Evolutionary conservation across 2,797 vertebrate genomes (phyloP), one percentile per base, ranked within the genome.

Genomic region (Mormyrops attenuatus): DNA sequence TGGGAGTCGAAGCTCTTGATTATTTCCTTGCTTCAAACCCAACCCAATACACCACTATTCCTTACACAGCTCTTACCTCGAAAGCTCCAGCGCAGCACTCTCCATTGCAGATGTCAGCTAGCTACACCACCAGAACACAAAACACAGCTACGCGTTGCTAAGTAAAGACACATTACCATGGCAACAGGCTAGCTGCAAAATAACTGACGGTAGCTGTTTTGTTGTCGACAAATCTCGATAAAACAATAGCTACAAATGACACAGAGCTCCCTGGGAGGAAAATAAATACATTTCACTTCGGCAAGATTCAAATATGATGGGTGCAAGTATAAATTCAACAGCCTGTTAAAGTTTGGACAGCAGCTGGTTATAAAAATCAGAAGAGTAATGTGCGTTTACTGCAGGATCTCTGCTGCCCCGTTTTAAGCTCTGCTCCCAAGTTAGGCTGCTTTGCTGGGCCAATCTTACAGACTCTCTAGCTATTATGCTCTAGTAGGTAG

Each of bases 101-200:
- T 41, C 77, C 41, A 20, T 0, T 82, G 41, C 77, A 82, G 77
- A 82, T 44, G 77, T 47, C 77, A 34, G 77, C 41, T 82, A 82
- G 77, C 77, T 82, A 82, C 41, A 47, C 77, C 41, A 47, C 41
- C 77, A 82, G 41, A 82, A 82, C 77, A 47, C 77, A 9, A 82
- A 47, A 47, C 77, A 49, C 66, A 15, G 84, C 34, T 30, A 52
- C 22, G 8, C 66, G 26, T 73, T 90, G 57, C 86, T 55, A 90
- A 88, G 69, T 60, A 60, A 26, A 60, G 50, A 73, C 80, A 20
- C 2, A 41, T 90, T 22, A 44, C 73, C 89, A 88, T 84, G 87
- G 87, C 86, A 90, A 88, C 89, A 41, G 41, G 53, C 73, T 69
- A 84, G 89, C 87, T 63, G 89, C 20, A 47, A 38, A 26, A 90